Evolutionary conservation across 2,113 vertebrate species (phyloP).

Genomic region (Pachypanchax playfairii): DNA sequence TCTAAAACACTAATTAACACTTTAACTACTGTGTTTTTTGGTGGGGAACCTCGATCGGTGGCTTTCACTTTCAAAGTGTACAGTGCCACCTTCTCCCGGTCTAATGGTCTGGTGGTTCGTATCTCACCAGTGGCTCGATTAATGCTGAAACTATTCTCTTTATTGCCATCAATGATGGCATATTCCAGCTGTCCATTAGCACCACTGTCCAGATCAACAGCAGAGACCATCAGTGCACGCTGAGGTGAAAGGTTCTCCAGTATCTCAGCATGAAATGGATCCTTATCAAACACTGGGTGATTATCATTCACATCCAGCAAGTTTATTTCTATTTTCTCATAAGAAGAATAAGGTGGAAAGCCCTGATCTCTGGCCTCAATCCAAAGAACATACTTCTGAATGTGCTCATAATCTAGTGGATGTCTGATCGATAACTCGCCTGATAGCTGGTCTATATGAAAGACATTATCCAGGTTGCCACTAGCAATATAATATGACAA

Average conservation of each 20-base stretch:
- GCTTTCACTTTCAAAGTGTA: slow-evolving; percentile 88
- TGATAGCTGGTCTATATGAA: slow-evolving; percentile 91
- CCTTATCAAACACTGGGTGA: slow-evolving; percentile 85
- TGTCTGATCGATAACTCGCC: slow-evolving; percentile 87
- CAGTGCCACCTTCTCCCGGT: slow-evolving; percentile 87
- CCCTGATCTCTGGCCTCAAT: slow-evolving; percentile 93
- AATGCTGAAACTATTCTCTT: slow-evolving; percentile 89
- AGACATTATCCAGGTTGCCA: slow-evolving; percentile 90
- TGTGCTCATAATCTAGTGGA: slow-evolving; percentile 89
- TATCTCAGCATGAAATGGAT: slow-evolving; percentile 89
- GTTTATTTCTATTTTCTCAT: slow-evolving; percentile 88
- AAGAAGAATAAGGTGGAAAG: slow-evolving; percentile 95
- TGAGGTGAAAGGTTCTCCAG: slow-evolving; percentile 90
- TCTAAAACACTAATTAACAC: slow-evolving; percentile 89
- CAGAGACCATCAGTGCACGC: slow-evolving; percentile 85
- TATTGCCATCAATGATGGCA: slow-evolving; percentile 88
- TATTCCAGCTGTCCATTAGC: slow-evolving; percentile 91
- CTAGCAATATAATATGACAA: slow-evolving; percentile 94
- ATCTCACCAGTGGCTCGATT: slow-evolving; percentile 90
- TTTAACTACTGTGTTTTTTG: slow-evolving; percentile 83
- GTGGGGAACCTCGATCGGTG: slow-evolving; percentile 85
- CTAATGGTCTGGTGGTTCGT: slow-evolving; percentile 86
- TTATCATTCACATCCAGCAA: slow-evolving; percentile 95
- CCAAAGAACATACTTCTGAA: slow-evolving; percentile 93
- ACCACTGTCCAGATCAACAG: slow-evolving; percentile 89